Base-by-base conservation (phyloP, 1,140 invertebrate genomes). In the Trichonephila inaurata region DNA sequence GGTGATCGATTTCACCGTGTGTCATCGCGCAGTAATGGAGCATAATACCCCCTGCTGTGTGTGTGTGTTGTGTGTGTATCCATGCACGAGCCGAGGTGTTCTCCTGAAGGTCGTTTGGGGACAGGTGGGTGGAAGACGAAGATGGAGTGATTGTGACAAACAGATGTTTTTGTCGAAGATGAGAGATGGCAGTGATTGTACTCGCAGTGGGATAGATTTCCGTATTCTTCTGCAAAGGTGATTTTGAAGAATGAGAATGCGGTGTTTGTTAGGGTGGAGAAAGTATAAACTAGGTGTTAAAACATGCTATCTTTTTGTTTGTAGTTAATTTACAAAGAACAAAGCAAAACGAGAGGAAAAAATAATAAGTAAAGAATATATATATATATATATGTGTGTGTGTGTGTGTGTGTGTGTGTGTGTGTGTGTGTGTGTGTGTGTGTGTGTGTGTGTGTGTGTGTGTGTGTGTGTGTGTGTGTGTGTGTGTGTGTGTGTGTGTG, bases 111-210 rank as follows among this genome's bases (percentile, higher is more conserved):
- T 40, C 72, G 33, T 33, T 8, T 14, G 19, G 61, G 24, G 64
- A 66, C 64, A 6, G 69, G 69, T 72, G 69, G 69, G 24, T 12
- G 24, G 72, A 77, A 24, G 72, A 77, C 51, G 7, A 51, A 33
- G 72, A 77, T 40, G 72, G 72, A 77, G 28, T 10, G 28, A 19
- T 77, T 28, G 28, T 77, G 72, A 77, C 72, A 77, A 77, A 77
- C 72, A 77, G 72, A 77, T 77, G 72, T 77, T 72, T 58, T 21
- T 83, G 81, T 51, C 19, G 14, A 8, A n/a, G 12, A n/a, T 3
- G 82, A 10, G 24, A 69, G 66, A 24, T 24, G 24, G 14, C 66
- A n/a, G 66, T 77, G 72, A 77, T 77, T 77, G 14, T 8, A 16
- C 16, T 16, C 10, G 24, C 3, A 16, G 33, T 28, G 69, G 69